Conservation (phyloP, 2,113 vertebrate species). For the Marmota flaviventris region DNA sequence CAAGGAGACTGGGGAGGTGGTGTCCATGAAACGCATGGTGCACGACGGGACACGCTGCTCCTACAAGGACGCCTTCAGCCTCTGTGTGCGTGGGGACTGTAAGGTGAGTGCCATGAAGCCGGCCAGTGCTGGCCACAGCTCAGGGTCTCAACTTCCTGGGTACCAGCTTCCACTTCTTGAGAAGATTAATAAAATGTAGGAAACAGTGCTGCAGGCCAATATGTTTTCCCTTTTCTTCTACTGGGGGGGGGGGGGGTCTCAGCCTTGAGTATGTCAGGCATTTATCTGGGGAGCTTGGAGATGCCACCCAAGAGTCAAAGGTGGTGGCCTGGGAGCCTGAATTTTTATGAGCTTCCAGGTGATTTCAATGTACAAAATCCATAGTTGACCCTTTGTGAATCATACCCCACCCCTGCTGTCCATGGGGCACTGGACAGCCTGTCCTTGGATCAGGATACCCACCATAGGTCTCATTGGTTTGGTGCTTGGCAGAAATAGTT, state of each 20-base stretch:
- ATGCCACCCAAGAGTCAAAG: not conserved
- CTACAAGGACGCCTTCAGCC: constrained; percentile 96
- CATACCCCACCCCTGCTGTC: accelerated
- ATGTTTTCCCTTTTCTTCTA: too few species aligned
- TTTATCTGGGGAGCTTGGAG: not conserved
- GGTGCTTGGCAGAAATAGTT: not conserved
- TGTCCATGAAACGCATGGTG: constrained; percentile 94
- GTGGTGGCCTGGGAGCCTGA: not conserved
- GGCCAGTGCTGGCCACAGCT: accelerated
- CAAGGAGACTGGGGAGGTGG: constrained; percentile 93
- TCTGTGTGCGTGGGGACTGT: constrained; percentile 96
- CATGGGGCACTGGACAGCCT: not conserved
- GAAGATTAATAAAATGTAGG: not conserved
- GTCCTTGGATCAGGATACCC: not conserved
- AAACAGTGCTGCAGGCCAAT: not conserved
- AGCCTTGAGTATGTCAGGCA: not conserved
- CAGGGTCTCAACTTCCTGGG: not conserved
- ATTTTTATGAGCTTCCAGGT: not conserved
- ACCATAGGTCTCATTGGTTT: not conserved
- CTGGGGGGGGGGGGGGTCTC: accelerated
- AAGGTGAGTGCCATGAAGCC: constrained; percentile 88
- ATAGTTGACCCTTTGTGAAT: too few species aligned
- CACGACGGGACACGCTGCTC: constrained; percentile 97
- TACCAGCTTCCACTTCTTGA: not conserved
- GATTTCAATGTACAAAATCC: accelerated